These are phyloP conservation scores for Turdus rufiventris DNA, from an alignment of 2,113 vertebrate species.

Conservation along the genomic window DNA sequence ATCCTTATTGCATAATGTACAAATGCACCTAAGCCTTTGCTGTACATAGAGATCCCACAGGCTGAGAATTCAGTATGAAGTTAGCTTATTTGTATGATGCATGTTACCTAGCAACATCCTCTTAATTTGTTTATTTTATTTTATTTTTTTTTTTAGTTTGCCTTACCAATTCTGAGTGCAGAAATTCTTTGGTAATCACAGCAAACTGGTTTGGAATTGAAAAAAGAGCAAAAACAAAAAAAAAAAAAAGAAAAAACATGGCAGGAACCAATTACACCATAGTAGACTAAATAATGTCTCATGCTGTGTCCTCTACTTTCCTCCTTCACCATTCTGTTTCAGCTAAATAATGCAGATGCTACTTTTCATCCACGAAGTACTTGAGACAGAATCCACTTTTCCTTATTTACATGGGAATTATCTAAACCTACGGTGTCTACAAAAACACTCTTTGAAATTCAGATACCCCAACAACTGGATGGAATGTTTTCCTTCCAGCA, in stretches of 20 bases:
- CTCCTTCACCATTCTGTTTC: background rate
- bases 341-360: background rate
- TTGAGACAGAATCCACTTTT: background rate
- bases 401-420: background rate
- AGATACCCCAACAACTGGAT: background rate
- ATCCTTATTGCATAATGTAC: background rate
- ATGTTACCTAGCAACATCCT: background rate
- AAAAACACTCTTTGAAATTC: background rate
- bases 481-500: background rate
- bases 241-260: background rate
- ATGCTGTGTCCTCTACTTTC: background rate
- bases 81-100: slow-evolving; percentile 13
- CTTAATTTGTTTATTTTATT: background rate
- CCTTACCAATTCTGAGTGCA: background rate
- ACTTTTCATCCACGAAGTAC: background rate
- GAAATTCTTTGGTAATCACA: background rate
- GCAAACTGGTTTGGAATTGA: background rate
- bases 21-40: slow-evolving; percentile 25
- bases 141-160: background rate
- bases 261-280: background rate
- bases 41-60: background rate
- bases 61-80: background rate
- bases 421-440: background rate
- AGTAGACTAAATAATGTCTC: background rate
- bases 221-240: background rate